Base-by-base conservation (phyloP, 2,113 vertebrate genomes). In the Chrysochloris asiatica region DNA sequence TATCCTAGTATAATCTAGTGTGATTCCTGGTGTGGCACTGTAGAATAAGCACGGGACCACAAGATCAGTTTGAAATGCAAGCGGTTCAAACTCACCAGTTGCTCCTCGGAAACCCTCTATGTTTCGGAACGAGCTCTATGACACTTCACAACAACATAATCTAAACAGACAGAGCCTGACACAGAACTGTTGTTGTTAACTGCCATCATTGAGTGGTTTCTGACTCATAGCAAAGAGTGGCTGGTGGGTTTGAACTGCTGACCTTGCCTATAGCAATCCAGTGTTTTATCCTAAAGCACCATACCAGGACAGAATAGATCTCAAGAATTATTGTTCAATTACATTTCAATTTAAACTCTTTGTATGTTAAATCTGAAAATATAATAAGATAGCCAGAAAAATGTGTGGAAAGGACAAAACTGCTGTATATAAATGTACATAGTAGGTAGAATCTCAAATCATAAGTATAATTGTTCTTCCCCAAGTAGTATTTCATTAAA, bases 401-500 rank as follows among this genome's bases (percentile, higher is more conserved):
- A 88, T 52, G 63, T 69, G 52, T 83, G 33, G n/a, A 38, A 90
- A 91, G 56, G 8, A 73, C 48, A 87, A 81, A 87, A 38, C 4
- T 73, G 28, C 24, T 87, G 1, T 21, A 33, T 52, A 61, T 10
- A 86, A 43, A 21, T 86, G 0, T 41, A 14, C 4, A 30, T 8
- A 63, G 30, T 52, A 79, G 11, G 28, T 21, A 76, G 38, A 41
- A 48, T 52, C 43, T 92, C 72, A n/a, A n/a, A 73, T 75, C 52
- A 48, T 52, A 63, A 91, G 56, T 82, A 36, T 59, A 85, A 63
- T 50, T n/a, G n/a, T n/a, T 76, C 36, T 88, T 93, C 50, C 59
- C 88, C 47, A 88, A 43, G 75, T n/a, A 56, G 59, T 33, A 83
- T 16, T 86, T 80, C 19, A 43, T 86, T 88, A 86, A 93, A 86